Percentiles rank a stretch among this genome's conserved stretches.
Conservation (phyloP, 2,113 vertebrate species). For the Ceyx margarethae region DNA sequence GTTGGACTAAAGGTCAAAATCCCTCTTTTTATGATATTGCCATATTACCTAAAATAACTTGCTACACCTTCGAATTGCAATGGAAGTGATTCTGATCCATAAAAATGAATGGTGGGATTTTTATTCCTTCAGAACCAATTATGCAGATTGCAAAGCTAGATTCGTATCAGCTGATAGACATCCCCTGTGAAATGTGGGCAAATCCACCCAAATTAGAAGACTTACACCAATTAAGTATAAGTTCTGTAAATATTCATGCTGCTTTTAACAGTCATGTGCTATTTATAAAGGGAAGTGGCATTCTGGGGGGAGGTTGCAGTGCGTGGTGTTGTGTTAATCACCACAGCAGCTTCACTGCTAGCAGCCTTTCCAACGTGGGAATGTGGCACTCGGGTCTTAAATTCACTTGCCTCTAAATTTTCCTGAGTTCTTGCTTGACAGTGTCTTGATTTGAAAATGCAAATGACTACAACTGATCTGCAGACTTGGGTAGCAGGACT, state of each 20-base stretch:
- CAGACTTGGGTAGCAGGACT: neutral
- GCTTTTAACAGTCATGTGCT: neutral
- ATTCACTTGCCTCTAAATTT: neutral
- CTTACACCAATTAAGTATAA: neutral
- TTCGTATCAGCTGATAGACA: neutral
- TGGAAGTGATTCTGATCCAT: neutral
- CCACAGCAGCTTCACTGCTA: neutral
- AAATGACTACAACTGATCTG: neutral
- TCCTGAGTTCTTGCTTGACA: neutral
- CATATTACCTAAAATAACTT: neutral
- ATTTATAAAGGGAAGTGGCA: neutral
- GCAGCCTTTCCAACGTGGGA: neutral
- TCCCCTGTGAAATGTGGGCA: neutral
- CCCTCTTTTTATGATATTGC: neutral
- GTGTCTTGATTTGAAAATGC: neutral
- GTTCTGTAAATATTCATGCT: neutral
- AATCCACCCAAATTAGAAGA: neutral
- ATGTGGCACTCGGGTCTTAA: neutral
- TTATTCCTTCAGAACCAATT: constrained; percentile 19
- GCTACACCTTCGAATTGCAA: neutral
- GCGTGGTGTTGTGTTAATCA: neutral
- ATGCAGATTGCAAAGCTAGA: neutral
- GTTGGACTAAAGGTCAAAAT: neutral
- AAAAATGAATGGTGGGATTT: neutral
- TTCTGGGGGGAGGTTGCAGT: neutral